phyloP scores from a whole-genome alignment of 1,140 invertebrate species.

The Stegodyphus mimosarum region DNA sequence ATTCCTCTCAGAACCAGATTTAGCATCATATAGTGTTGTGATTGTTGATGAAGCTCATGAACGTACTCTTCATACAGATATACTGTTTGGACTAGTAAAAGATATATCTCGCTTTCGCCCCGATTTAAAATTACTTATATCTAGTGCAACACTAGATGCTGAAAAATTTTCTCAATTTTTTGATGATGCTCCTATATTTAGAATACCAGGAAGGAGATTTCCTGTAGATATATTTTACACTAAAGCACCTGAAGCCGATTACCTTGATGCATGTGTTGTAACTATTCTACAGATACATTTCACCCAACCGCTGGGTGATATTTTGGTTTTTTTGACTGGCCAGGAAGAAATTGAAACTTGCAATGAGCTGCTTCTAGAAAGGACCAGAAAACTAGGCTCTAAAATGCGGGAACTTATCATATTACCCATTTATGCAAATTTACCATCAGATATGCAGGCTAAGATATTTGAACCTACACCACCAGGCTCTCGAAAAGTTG shows the following conservation, averaged over 20 bases:
- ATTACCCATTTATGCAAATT: conserved; percentile 96
- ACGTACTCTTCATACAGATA: conserved; percentile 96
- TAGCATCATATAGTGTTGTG: conserved; percentile 93
- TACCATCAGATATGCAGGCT: conserved; percentile 98
- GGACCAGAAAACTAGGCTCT: conserved; percentile 87
- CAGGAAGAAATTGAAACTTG: conserved; percentile 96
- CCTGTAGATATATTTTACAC: conserved; percentile 98
- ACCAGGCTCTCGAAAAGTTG: conserved; percentile 89
- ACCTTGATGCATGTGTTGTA: conserved; percentile 96
- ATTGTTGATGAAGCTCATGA: conserved; percentile 99
- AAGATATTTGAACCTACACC: conserved; percentile 88
- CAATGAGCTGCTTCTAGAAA: conserved; percentile 91
- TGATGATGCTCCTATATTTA: conserved; percentile 97
- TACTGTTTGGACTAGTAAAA: conserved; percentile 98
- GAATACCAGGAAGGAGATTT: conserved; percentile 88
- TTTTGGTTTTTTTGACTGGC: conserved; percentile 96
- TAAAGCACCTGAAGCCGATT: conserved; percentile 98
- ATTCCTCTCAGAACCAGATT: conserved; percentile 96
- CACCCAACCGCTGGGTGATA: conserved; percentile 93
- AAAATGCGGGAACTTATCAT: conserved; percentile 94
- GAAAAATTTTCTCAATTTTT: conserved; percentile 99
- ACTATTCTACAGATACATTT: conserved; percentile 96
- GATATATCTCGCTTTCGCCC: conserved; percentile 95
- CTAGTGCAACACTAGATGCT: conserved; percentile 98
- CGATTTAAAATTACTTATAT: conserved; percentile 96